Percentiles rank a stretch among this genome's conserved stretches.
Conservation (phyloP, 2,797 vertebrate species). For the Vespertilio murinus region DNA sequence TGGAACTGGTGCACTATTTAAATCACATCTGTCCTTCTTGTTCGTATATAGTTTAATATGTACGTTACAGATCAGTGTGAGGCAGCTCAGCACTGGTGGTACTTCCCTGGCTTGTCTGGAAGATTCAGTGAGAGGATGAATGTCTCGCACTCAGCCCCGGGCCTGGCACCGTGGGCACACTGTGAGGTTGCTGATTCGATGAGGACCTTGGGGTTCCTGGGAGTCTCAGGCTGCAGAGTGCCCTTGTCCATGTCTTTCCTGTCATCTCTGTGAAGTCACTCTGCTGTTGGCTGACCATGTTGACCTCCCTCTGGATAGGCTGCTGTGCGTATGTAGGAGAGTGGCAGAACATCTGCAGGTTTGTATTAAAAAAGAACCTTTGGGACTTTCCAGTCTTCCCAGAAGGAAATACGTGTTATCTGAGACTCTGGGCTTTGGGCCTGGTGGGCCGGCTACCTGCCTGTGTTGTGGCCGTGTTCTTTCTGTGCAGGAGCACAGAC, state of each 20-base stretch:
- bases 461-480: background rate
- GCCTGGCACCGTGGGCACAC: background rate
- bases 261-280: background rate
- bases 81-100: background rate
- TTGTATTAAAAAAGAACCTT: conserved; percentile 40
- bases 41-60: background rate
- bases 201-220: background rate
- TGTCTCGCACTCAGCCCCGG: background rate
- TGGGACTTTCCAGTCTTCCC: background rate
- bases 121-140: background rate
- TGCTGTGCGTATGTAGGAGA: background rate
- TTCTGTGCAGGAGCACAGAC: background rate
- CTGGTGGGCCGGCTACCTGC: background rate
- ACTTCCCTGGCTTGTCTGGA: background rate
- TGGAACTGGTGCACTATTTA: background rate
- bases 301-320: background rate
- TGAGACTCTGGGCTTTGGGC: background rate
- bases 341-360: background rate
- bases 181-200: background rate
- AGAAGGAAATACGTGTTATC: background rate
- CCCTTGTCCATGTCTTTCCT: background rate
- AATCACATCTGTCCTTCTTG: background rate
- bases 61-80: background rate
- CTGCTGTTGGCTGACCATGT: background rate
- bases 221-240: background rate